phyloP scores from a whole-genome alignment of 2,113 vertebrate species.

The Neotragus pygmaeus region DNA sequence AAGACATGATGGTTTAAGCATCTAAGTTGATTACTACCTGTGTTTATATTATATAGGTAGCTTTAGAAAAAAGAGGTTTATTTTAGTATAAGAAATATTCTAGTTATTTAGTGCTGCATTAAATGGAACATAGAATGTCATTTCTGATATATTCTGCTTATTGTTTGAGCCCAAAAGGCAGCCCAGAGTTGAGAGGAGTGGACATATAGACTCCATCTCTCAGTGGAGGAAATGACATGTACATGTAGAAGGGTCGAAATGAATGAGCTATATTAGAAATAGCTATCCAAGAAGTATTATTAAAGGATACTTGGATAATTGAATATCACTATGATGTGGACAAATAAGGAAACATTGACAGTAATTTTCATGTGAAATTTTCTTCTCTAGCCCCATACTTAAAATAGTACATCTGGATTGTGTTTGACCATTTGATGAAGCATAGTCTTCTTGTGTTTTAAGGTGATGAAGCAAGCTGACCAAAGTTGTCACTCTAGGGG shows the following conservation, averaged over 20 bases:
- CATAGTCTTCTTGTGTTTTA: neutral
- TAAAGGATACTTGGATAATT: neutral
- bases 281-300: neutral
- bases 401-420: neutral
- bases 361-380: neutral
- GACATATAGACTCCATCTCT: neutral
- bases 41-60: neutral
- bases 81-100: neutral
- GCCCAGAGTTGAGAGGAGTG: neutral
- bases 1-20: neutral
- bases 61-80: neutral
- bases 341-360: neutral
- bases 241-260: neutral
- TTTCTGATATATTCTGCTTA: neutral
- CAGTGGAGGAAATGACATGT: neutral
- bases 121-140: neutral
- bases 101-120: neutral
- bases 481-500: neutral
- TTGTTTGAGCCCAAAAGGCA: neutral
- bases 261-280: neutral
- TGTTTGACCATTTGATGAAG: neutral
- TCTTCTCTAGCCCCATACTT: neutral
- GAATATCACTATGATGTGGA: neutral
- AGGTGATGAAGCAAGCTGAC: neutral
- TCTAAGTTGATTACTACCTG: neutral